Evolutionary conservation across 2,888 invertebrate genomes (phyloP).

Genomic region (Hedya salicella): DNA sequence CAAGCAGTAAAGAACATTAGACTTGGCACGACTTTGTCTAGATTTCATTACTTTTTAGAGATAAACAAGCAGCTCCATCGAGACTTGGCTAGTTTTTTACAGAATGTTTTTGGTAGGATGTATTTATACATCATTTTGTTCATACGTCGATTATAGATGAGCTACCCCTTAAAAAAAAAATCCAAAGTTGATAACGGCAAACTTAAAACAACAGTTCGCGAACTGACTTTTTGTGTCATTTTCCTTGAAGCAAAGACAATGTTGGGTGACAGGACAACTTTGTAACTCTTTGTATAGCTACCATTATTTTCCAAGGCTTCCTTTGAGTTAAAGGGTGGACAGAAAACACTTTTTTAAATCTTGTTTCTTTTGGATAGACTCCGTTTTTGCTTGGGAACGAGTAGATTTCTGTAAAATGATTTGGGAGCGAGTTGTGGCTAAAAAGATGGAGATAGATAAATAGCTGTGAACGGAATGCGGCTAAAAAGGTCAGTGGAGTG

Average conservation of each 20-base stretch:
- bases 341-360: background rate
- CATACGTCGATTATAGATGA: background rate
- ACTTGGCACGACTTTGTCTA: no score
- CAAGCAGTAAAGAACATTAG: no score
- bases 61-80: no score
- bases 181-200: constrained; percentile 20
- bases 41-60: no score
- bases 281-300: constrained; percentile 29
- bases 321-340: constrained; percentile 32
- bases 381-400: constrained; percentile 4
- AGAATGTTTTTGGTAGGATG: no score
- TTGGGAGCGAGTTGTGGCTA: constrained; percentile 8
- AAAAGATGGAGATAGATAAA: constrained; percentile 28
- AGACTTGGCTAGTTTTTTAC: no score
- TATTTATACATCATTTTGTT: background rate
- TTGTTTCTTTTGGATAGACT: background rate
- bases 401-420: constrained; percentile 17
- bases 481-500: background rate
- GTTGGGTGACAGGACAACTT: constrained; percentile 34
- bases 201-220: constrained; percentile 34
- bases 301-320: constrained; percentile 35
- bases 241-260: constrained; percentile 30
- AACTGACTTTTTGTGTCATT: constrained; percentile 30
- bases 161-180: constrained; percentile 1
- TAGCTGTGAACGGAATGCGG: constrained; percentile 13